Percentiles rank a stretch among this genome's conserved stretches.
Conservation (phyloP, 2,888 invertebrate genomes). For the Crioceris asparagi region DNA sequence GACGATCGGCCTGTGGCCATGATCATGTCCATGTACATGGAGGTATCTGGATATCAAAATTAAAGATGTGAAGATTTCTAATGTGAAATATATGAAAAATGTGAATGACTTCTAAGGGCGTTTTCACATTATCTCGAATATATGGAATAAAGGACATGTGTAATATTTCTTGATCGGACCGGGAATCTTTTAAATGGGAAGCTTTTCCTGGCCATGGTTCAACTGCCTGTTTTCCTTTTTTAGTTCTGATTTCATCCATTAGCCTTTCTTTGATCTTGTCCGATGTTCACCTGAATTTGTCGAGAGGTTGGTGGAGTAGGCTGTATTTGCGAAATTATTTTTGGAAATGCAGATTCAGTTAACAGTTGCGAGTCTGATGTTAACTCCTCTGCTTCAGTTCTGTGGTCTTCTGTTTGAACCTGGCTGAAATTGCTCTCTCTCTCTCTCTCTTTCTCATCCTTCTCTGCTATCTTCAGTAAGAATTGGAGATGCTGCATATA, state of each 20-base stretch:
- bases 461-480: constrained; percentile 9
- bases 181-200: constrained; percentile 5
- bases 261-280: constrained; percentile 13
- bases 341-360: constrained; percentile 5
- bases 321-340: constrained; percentile 8
- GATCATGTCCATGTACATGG: too few relatives aligned
- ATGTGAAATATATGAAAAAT: too few relatives aligned
- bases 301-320: constrained; percentile 11
- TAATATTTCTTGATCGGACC: constrained; percentile 13
- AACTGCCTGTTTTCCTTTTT: constrained; percentile 10
- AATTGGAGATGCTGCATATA: constrained; percentile 9
- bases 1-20: too few relatives aligned
- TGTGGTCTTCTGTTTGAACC: constrained; percentile 8
- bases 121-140: constrained; percentile 11
- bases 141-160: constrained; percentile 10
- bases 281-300: constrained; percentile 14
- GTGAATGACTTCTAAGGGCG: too few relatives aligned
- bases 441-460: constrained; percentile 8
- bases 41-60: too few relatives aligned
- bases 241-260: constrained; percentile 11
- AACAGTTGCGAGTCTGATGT: constrained; percentile 3
- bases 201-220: constrained; percentile 10
- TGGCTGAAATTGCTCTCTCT: constrained; percentile 11
- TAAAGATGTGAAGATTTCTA: too few relatives aligned
- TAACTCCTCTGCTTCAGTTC: constrained; percentile 7